phyloP scores from a whole-genome alignment of 2,113 vertebrate genomes.

The Microcebus murinus region DNA sequence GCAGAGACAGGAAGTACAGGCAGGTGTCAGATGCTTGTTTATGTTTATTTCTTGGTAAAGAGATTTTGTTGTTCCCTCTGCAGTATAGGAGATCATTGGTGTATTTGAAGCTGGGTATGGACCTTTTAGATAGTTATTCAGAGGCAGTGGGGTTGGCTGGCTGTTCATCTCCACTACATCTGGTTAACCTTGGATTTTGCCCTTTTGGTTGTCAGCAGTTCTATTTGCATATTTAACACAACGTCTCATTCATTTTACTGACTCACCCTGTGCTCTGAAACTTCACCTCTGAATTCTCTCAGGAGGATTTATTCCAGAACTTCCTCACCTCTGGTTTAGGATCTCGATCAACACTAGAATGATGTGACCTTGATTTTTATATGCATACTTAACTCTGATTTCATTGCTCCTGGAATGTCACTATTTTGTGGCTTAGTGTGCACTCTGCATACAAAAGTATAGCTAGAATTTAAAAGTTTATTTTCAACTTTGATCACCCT shows the following conservation, averaged over 20 bases:
- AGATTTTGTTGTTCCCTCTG: background rate
- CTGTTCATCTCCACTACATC: background rate
- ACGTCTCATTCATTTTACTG: background rate
- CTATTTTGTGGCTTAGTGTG: background rate
- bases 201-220: background rate
- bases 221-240: slow-evolving; percentile 4
- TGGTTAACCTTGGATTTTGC: slow-evolving; percentile 22
- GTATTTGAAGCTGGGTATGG: background rate
- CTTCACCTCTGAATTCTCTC: background rate
- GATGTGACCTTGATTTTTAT: slow-evolving; percentile 49
- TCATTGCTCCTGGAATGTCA: slow-evolving; percentile 49
- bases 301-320: slow-evolving; percentile 4
- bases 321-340: slow-evolving; percentile 47
- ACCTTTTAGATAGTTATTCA: background rate
- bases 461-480: slow-evolving; percentile 22
- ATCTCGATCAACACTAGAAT: background rate
- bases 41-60: background rate
- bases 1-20: background rate
- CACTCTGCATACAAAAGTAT: slow-evolving; percentile 15
- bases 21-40: background rate
- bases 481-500: slow-evolving; percentile 46
- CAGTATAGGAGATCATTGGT: background rate
- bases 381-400: slow-evolving; percentile 46
- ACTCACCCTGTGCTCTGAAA: slow-evolving; percentile 40
- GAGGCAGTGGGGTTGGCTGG: background rate